phyloP scores from a whole-genome alignment of 2,888 invertebrate species.

The Malthinus flaveolus region DNA sequence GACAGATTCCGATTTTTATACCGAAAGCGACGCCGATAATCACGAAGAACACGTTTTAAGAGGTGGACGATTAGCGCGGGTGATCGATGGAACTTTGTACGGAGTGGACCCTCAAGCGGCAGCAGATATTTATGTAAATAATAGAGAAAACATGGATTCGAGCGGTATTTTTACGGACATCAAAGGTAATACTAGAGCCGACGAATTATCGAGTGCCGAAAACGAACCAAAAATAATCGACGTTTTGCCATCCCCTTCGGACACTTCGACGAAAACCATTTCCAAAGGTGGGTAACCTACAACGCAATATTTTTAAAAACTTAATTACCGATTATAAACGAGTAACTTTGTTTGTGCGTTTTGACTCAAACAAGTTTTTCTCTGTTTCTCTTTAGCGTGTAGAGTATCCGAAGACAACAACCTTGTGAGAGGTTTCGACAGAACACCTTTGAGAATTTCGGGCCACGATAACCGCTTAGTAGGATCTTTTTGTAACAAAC shows the following conservation, averaged over 20 bases:
- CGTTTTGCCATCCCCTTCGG: constrained; percentile 68
- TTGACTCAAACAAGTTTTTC: constrained; percentile 38
- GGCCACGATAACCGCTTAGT: constrained; percentile 84
- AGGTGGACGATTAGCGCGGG: constrained; percentile 75
- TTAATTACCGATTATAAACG: not conserved
- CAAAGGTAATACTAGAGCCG: constrained; percentile 68
- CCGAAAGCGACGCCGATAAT: constrained; percentile 87
- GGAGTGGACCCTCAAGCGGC: constrained; percentile 63
- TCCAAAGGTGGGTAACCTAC: constrained; percentile 54
- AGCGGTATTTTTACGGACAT: constrained; percentile 88
- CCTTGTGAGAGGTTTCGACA: constrained; percentile 71
- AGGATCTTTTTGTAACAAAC: constrained; percentile 88
- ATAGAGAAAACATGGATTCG: constrained; percentile 83
- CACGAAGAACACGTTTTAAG: constrained; percentile 73
- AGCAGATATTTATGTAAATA: constrained; percentile 58
- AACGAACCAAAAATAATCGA: constrained; percentile 43
- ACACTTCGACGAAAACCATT: constrained; percentile 60
- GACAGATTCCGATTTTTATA: constrained; percentile 91
- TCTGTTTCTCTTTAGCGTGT: constrained; percentile 74
- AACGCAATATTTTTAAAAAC: not conserved
- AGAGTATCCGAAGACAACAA: constrained; percentile 75
- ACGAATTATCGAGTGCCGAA: constrained; percentile 44
- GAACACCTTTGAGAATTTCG: constrained; percentile 67
- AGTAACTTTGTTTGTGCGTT: constrained; percentile 18
- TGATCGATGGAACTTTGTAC: constrained; percentile 89